Percentiles rank a stretch among this genome's conserved stretches.
Conservation (phyloP, 2,888 invertebrate genomes). For the Coelogynopora nodosa region DNA sequence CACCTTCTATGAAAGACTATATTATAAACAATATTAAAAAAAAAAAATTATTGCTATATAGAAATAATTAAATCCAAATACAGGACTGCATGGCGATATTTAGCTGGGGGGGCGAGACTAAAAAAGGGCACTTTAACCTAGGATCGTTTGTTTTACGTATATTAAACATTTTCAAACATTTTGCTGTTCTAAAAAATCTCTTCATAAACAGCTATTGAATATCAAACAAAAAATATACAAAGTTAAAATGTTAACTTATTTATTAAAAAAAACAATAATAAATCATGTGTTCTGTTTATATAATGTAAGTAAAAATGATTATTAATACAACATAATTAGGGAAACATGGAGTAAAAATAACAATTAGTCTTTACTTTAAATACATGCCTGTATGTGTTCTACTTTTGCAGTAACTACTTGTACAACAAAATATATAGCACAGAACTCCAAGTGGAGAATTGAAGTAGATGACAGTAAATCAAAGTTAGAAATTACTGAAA, state of each 20-base stretch:
- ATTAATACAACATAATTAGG: neutral
- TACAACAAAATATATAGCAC: slow-evolving; percentile 28
- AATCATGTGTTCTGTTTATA: slow-evolving; percentile 23
- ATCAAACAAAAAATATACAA: slow-evolving; percentile 28
- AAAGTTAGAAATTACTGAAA: slow-evolving; percentile 20
- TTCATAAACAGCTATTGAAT: slow-evolving; percentile 25
- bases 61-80: too few species aligned
- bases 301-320: slow-evolving; percentile 15
- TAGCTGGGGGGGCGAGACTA: slow-evolving; percentile 22
- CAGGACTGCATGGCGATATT: too few species aligned
- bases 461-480: slow-evolving; percentile 24
- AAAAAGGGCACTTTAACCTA: slow-evolving; percentile 27
- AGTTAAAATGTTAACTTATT: slow-evolving; percentile 17
- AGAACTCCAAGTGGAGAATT: slow-evolving; percentile 25
- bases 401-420: slow-evolving; percentile 17
- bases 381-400: slow-evolving; percentile 21
- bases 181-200: neutral
- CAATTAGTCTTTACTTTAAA: slow-evolving; percentile 7
- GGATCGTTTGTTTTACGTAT: slow-evolving; percentile 20
- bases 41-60: too few species aligned
- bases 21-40: too few species aligned
- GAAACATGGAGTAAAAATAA: neutral
- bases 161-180: slow-evolving; percentile 18
- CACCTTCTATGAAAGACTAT: too few species aligned
- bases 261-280: slow-evolving; percentile 16